Evolutionary conservation across 2,797 vertebrate species (phyloP).

Genomic region (Diglossa cyanea): DNA sequence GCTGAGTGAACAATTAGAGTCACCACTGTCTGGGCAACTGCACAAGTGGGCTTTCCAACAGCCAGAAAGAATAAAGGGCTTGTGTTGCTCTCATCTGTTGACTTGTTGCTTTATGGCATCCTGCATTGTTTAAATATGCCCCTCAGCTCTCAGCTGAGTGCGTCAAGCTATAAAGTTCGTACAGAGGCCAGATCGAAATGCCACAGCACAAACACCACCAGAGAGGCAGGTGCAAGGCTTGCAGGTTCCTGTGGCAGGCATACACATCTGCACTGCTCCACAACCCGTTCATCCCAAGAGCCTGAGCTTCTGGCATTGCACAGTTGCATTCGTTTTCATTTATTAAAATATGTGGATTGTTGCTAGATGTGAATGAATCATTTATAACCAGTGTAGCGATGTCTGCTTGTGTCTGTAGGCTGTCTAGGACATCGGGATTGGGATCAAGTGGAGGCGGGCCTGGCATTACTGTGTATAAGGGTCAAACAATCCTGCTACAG

Average conservation of each 20-base stretch:
- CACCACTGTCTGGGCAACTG: background rate
- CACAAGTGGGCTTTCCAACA: slow-evolving; percentile 8
- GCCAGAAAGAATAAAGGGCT: background rate
- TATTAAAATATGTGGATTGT: background rate
- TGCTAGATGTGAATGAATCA: background rate
- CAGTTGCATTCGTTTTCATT: background rate
- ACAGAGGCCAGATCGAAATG: background rate
- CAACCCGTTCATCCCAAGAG: background rate
- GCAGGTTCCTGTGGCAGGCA: background rate
- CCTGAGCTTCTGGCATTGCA: background rate
- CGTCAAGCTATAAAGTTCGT: accelerated
- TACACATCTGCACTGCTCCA: accelerated
- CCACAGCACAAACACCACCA: background rate
- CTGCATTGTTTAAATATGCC: background rate
- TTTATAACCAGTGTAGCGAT: background rate
- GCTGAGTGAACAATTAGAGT: slow-evolving; percentile 32
- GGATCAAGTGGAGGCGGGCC: background rate
- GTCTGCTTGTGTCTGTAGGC: background rate
- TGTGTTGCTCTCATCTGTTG: background rate
- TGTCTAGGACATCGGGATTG: accelerated
- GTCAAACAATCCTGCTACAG: background rate
- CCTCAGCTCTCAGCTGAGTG: background rate
- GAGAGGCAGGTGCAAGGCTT: background rate
- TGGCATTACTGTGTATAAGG: background rate
- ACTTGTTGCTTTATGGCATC: background rate